These are phyloP conservation scores for Nephrotoma appendiculata DNA, from an alignment of 2,888 invertebrate genomes.

Conservation along the genomic window DNA sequence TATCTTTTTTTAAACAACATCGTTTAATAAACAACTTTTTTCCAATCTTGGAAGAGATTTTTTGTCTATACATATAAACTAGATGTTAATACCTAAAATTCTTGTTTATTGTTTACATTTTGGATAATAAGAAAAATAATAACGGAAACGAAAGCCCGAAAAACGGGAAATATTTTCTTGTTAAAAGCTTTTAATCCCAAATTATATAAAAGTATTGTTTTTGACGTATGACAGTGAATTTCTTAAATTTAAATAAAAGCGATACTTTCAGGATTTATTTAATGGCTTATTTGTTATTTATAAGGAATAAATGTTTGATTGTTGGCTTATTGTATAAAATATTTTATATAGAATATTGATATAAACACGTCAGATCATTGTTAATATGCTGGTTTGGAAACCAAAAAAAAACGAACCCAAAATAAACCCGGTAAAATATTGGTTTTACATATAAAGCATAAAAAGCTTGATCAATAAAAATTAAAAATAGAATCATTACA, in stretches of 20 bases:
- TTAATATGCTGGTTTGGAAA: background rate
- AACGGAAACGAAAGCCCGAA: background rate
- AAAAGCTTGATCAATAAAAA: background rate
- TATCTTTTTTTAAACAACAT: background rate
- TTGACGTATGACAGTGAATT: background rate
- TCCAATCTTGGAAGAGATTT: background rate
- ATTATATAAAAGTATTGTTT: background rate
- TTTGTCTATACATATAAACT: background rate
- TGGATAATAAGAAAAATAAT: background rate
- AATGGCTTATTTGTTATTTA: background rate
- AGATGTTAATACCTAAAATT: background rate
- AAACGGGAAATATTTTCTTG: background rate
- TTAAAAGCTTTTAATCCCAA: background rate
- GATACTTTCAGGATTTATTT: background rate
- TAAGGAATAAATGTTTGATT: background rate
- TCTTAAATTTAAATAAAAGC: background rate
- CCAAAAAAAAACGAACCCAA: background rate
- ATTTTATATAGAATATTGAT: background rate
- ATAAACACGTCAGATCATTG: background rate
- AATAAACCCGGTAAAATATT: background rate
- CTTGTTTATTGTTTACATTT: background rate
- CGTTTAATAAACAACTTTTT: background rate
- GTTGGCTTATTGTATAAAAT: background rate
- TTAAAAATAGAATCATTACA: background rate
- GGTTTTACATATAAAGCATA: background rate